phyloP scores from a whole-genome alignment of 2,113 vertebrate species.

The Megaceryle torquata region DNA sequence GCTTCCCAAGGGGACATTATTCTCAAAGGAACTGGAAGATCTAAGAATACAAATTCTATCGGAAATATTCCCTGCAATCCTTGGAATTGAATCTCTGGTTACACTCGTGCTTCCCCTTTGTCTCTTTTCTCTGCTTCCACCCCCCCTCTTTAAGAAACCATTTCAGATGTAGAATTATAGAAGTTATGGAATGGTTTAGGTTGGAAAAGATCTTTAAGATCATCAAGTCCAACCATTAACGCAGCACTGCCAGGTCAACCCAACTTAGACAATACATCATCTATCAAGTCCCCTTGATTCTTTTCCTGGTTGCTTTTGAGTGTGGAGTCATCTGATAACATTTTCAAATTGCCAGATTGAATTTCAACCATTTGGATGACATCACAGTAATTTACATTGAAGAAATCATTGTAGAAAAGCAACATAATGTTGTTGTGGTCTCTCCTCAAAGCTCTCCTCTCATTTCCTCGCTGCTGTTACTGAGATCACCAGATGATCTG shows the following conservation, averaged over 20 bases:
- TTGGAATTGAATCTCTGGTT: neutral
- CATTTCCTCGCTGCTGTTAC: neutral
- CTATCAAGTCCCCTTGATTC: neutral
- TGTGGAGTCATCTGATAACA: neutral
- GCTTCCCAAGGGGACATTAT: neutral
- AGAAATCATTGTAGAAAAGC: neutral
- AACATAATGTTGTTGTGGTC: neutral
- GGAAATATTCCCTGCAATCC: neutral
- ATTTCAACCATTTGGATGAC: neutral
- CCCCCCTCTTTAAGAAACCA: neutral
- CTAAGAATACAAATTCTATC: neutral
- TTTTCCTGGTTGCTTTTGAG: neutral
- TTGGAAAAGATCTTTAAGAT: too few species aligned
- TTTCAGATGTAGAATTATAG: neutral
- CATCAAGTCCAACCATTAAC: too few species aligned
- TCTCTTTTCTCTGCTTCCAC: neutral
- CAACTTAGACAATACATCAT: fast-evolving
- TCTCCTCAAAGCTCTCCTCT: neutral
- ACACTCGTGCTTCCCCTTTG: neutral
- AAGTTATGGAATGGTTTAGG: too few species aligned
- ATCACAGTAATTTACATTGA: neutral
- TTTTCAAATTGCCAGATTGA: neutral
- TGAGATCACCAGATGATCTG: neutral
- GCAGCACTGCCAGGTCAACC: too few species aligned
- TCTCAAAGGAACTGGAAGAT: neutral